These are phyloP conservation scores for Leptatherina wallacei DNA, from an alignment of 2,797 vertebrate genomes.

Conservation along the genomic window DNA sequence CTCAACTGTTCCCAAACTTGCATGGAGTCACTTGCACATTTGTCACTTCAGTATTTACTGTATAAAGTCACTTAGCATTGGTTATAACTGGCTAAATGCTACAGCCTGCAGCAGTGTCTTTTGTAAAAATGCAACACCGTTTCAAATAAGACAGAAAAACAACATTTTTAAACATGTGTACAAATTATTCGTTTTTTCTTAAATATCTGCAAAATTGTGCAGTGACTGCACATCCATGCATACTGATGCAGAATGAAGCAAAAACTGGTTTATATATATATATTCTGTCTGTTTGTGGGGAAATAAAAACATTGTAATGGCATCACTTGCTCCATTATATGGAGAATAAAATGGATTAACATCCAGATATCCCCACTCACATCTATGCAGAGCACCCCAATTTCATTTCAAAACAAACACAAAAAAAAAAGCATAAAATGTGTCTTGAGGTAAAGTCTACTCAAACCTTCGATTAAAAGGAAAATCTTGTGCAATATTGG, in stretches of 20 bases:
- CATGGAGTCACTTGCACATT: not conserved
- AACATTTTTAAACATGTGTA: not conserved
- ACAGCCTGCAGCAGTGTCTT: not conserved
- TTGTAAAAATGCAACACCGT: not conserved
- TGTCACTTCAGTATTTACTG: not conserved
- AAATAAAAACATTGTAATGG: conserved; percentile 41
- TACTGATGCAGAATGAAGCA: conserved; percentile 6
- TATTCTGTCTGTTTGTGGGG: conserved; percentile 18
- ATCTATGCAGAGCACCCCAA: conserved; percentile 37
- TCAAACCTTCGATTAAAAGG: conserved; percentile 35
- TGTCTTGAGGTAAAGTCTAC: conserved; percentile 51
- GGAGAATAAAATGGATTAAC: conserved; percentile 27
- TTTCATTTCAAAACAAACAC: conserved; percentile 17
- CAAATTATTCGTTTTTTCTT: conserved; percentile 1
- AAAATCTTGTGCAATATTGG: conserved; percentile 55
- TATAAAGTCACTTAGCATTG: not conserved
- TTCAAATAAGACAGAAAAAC: conserved; percentile 11
- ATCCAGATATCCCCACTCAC: conserved; percentile 27
- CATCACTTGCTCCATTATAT: conserved; percentile 28
- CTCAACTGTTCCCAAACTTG: conserved; percentile 6
- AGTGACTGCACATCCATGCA: conserved; percentile 30
- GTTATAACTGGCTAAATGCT: conserved; percentile 3
- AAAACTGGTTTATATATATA: conserved; percentile 16
- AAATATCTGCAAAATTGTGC: conserved; percentile 27
- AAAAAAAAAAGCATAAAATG: conserved; percentile 28